Conservation (phyloP, 23 tunicate genomes). For the Diplosoma virens region DNA sequence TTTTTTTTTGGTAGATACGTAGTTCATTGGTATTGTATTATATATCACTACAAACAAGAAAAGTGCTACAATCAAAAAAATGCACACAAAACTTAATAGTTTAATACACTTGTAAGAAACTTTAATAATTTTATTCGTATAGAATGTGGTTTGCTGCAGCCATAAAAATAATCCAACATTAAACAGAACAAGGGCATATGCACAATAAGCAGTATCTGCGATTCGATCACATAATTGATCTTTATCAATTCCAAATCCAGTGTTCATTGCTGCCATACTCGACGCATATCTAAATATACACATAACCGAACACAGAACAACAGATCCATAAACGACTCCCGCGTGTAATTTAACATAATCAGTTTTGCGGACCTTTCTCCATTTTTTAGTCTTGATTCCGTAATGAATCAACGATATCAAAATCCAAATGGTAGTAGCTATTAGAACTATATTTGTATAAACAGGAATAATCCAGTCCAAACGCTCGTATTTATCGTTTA, state of each 20-base stretch:
- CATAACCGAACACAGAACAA: slow-evolving; percentile 36
- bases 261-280: slow-evolving; percentile 24
- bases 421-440: slow-evolving; percentile 27
- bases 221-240: slow-evolving; percentile 34
- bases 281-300: slow-evolving; percentile 19
- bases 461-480: slow-evolving; percentile 39
- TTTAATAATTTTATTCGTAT: slow-evolving; percentile 39
- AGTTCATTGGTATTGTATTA: slow-evolving; percentile 14
- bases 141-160: slow-evolving; percentile 49
- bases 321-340: slow-evolving; percentile 34
- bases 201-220: slow-evolving; percentile 32
- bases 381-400: slow-evolving; percentile 49
- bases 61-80: slow-evolving; percentile 12
- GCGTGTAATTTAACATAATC: slow-evolving; percentile 19
- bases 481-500: too few relatives aligned
- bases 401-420: slow-evolving; percentile 27
- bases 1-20: background rate
- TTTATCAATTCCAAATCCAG: slow-evolving; percentile 6
- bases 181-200: slow-evolving; percentile 24
- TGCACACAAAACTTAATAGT: slow-evolving; percentile 40
- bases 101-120: slow-evolving; percentile 12
- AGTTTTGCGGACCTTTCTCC: slow-evolving; percentile 8
- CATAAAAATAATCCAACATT: slow-evolving; percentile 39
- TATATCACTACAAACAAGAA: slow-evolving; percentile 1
- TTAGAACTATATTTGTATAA: background rate